Evolutionary conservation across 2,888 invertebrate species (phyloP), one percentile per base, ranked within the genome.

Genomic region (Agrilus biguttatus): DNA sequence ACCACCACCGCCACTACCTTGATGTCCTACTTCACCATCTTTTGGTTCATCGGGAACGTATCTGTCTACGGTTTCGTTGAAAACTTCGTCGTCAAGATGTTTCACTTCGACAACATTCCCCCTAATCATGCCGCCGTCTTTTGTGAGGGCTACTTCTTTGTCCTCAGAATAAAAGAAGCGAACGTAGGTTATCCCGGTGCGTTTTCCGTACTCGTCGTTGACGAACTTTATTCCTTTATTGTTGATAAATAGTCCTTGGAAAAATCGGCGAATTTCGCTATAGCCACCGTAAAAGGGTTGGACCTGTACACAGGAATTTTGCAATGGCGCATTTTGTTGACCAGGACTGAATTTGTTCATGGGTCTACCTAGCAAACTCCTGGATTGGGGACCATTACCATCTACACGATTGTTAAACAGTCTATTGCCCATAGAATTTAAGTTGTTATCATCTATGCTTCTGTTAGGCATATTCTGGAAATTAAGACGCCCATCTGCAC

Each of bases 221-320:
- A 89, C 78, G 63, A 92, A 74, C 63, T 92, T 91, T 40, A 93
- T 78, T 12, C 90, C 89, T 54, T 83, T 83, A 53, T 80, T 82
- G 37, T 83, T 79, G 45, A 92, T 85, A 45, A 59, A 63, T 36
- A 79, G 65, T 36, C 84, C 85, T 5, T 77, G 75, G 62, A 93
- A 92, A 56, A 91, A 84, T 42, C 82, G 77, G 10, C 89, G 72
- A 0, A 93, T 71, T 57, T 91, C 91, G 34, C 80, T 78, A 60
- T 87, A 88, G 37, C 78, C 80, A 2, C 84, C 81, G 54, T 74
- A 79, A 48, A 67, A 68, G 14, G 77, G 72, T 5, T 87, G 83
- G 59, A 92, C 73, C 53, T 83, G 81, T 2, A 91, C 74, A 58
- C 86, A 84, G 39, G 67, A 60, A 8, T 68, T 65, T 43, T 53